Conservation (phyloP, 2,888 invertebrate genomes). For the Chorisops tibialis region DNA sequence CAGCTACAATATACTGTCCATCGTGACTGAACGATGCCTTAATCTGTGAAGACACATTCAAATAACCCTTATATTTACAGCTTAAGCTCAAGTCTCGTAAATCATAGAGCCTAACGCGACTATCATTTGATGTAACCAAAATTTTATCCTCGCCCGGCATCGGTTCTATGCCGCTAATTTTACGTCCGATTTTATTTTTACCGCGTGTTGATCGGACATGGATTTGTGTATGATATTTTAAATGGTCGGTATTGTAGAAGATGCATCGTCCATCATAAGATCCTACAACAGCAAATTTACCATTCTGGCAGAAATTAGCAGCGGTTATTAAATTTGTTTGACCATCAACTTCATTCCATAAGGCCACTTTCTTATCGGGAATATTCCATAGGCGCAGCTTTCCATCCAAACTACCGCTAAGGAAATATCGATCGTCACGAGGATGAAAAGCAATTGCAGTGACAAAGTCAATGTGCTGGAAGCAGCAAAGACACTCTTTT, state of each 20-base stretch:
- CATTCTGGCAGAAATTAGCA: constrained; percentile 96
- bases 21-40: constrained; percentile 97
- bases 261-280: constrained; percentile 98
- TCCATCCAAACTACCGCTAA: constrained; percentile 96
- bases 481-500: constrained; percentile 96
- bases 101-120: constrained; percentile 93
- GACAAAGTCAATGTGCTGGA: constrained; percentile 98
- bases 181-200: constrained; percentile 89
- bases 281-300: constrained; percentile 96
- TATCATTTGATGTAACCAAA: constrained; percentile 96
- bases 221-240: constrained; percentile 97
- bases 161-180: constrained; percentile 96
- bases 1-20: constrained; percentile 95
- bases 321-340: constrained; percentile 92
- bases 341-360: constrained; percentile 97
- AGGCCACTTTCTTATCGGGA: constrained; percentile 97
- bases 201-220: constrained; percentile 95
- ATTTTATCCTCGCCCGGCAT: constrained; percentile 95
- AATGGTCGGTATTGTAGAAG: constrained; percentile 96
- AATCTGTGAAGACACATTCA: constrained; percentile 94
- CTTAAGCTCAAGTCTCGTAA: constrained; percentile 89
- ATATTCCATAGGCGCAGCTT: constrained; percentile 99
- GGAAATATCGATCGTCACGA: constrained; percentile 80
- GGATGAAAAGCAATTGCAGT: constrained; percentile 99
- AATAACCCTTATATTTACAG: constrained; percentile 92